Percentiles rank a stretch among this genome's conserved stretches.
Evolutionary conservation across 2,797 vertebrate species (phyloP).

Genomic region (Urosaurus nigricauda): DNA sequence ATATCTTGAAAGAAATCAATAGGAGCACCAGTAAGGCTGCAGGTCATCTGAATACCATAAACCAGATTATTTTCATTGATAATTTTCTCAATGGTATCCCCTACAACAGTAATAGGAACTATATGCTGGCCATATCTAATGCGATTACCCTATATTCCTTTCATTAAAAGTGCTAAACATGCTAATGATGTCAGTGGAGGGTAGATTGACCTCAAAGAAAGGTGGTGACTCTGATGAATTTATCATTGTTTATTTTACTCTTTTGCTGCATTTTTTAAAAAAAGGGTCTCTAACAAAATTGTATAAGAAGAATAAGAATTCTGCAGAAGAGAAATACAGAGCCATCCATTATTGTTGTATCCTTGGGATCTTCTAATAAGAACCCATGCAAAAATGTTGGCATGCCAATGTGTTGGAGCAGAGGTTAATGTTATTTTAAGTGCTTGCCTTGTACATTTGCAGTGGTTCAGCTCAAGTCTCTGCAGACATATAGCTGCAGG

Average conservation of each 20-base stretch:
- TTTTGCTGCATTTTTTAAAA: not conserved
- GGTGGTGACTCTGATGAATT: not conserved
- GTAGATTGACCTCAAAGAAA: not conserved
- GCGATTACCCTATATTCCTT: not conserved
- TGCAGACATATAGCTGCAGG: constrained; percentile 38
- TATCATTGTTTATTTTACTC: constrained; percentile 12
- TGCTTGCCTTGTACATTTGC: constrained; percentile 33
- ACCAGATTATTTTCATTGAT: not conserved
- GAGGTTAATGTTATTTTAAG: constrained; percentile 50
- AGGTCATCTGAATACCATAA: not conserved
- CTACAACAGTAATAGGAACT: not conserved
- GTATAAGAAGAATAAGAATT: not conserved
- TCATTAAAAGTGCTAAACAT: not conserved
- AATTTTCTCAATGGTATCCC: not conserved
- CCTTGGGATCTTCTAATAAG: constrained; percentile 1
- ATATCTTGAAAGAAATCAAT: not conserved
- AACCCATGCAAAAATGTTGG: constrained; percentile 23
- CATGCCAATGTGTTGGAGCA: constrained; percentile 9
- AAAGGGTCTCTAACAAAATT: not conserved
- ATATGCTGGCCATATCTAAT: not conserved
- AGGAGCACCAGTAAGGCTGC: not conserved
- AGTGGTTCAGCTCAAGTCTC: constrained; percentile 31
- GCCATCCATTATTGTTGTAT: constrained; percentile 5
- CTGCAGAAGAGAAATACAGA: not conserved
- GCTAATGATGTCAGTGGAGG: not conserved